Evolutionary conservation across 2,113 vertebrate genomes (phyloP).

Genomic region (Echinops telfairi): DNA sequence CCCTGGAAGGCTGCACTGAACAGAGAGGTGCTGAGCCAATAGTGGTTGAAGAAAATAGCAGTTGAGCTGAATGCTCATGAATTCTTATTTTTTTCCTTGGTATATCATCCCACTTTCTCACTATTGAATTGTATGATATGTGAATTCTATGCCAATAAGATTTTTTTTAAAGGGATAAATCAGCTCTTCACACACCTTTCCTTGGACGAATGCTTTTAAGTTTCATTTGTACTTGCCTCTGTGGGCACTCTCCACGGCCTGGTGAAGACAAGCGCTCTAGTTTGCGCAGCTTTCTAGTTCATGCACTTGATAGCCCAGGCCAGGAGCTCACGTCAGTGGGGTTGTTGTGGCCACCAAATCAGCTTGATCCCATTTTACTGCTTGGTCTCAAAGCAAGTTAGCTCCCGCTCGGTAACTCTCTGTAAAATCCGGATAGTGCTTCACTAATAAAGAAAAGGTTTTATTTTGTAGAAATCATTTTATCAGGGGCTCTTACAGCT

Average conservation of each 20-base stretch:
- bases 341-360: not conserved
- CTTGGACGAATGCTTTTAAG: not conserved
- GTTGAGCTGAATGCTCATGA: too few species aligned
- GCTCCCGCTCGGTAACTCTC: not conserved
- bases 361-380: not conserved
- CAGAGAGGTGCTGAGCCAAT: too few species aligned
- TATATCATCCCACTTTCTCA: not conserved
- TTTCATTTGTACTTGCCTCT: not conserved
- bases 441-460: not conserved
- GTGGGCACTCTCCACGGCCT: not conserved
- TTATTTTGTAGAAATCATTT: not conserved
- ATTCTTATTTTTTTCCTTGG: not conserved
- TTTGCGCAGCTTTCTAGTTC: not conserved
- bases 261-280: not conserved
- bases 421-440: constrained; percentile 31
- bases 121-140: not conserved
- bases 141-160: too few species aligned
- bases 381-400: constrained; percentile 61
- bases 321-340: not conserved
- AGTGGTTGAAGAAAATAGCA: too few species aligned
- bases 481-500: too few species aligned
- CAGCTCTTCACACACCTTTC: not conserved
- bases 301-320: not conserved
- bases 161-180: not conserved
- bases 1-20: too few species aligned